Conservation (phyloP, 2,113 vertebrate genomes). For the Sarotherodon lohbergeri region DNA sequence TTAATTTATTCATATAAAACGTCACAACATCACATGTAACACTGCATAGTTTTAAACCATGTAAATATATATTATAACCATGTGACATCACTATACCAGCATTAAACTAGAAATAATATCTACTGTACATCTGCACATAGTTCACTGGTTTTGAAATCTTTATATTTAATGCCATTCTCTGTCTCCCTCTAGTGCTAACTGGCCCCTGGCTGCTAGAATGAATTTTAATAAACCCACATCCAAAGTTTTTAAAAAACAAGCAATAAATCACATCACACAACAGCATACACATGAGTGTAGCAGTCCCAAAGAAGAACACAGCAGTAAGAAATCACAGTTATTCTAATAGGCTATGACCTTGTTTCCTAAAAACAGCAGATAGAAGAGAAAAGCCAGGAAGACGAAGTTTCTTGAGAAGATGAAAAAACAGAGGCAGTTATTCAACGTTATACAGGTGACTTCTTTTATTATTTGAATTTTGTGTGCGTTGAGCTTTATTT, state of each 20-base stretch:
- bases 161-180: conserved; percentile 45
- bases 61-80: neutral
- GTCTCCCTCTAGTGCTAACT: conserved; percentile 70
- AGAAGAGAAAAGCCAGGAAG: neutral
- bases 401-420: neutral
- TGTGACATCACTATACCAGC: neutral
- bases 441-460: neutral
- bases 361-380: neutral
- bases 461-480: neutral
- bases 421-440: neutral
- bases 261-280: neutral
- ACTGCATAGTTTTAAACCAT: neutral
- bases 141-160: neutral
- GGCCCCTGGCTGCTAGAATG: neutral
- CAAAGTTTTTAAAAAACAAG: neutral
- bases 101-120: neutral
- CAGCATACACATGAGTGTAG: neutral
- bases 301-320: neutral
- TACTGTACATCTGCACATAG: neutral
- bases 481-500: neutral
- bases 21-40: neutral
- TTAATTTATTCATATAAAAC: neutral
- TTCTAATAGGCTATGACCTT: neutral
- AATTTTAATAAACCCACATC: neutral
- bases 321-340: neutral